Base-by-base conservation (phyloP, 2,888 invertebrate genomes). In the Plagodis dolabraria region DNA sequence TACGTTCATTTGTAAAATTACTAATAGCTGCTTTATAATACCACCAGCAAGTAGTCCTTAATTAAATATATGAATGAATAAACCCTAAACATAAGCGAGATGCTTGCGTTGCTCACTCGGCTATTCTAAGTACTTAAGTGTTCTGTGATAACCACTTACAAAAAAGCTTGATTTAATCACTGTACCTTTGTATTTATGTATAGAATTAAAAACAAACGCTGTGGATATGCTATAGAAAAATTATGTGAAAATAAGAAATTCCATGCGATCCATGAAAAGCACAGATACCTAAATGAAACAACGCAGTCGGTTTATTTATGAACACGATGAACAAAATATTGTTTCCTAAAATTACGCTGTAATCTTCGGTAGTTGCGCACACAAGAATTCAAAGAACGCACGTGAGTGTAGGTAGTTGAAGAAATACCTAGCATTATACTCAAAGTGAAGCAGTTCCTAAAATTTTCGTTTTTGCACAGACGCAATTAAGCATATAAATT, bases 181-280 rank as follows among this genome's bases (percentile, higher is more conserved):
- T 22, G 22, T 22, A 1, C 4, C 4, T 22, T 2, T 22, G 22
- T n/a, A 6, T 38, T 38, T 8, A 38, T 38, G 5, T 9, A 7
- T 44, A 22, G 47, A 51, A 33, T 38, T 53, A 48, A 46, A 44
- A 40, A 46, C 52, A 52, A 47, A 33, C 42, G 49, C 54, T 33
- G 33, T 45, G 54, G 40, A 46, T 22, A 56, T 35, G 47, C 36
- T 8, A 33, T 12, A 56, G 12, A 53, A 52, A 57, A 62, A 52
- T 47, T 50, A 49, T 54, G 57, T 57, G 54, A 67, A 57, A 60
- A 58, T 7, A 68, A 70, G 69, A 68, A 70, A 66, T 71, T 72
- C 67, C 65, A 65, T 65, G 60, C 67, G 60, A 71, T 68, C 59
- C 67, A 70, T 70, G 68, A 75, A 69, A 59, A 67, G 67, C 71